Evolutionary conservation across 1,140 invertebrate species (phyloP).

Genomic region (Conus betulinus): DNA sequence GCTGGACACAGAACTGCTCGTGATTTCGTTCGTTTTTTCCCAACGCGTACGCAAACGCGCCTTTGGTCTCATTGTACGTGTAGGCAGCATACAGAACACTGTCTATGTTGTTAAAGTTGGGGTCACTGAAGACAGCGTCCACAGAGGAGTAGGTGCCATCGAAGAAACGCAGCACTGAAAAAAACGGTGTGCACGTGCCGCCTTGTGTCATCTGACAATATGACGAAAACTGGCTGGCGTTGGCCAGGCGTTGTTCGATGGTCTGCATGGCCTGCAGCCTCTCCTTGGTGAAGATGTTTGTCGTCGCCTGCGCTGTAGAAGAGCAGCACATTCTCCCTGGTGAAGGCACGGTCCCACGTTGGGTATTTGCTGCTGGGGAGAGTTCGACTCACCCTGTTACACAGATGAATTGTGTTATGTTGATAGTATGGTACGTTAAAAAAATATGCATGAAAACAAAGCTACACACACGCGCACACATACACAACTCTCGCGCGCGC

Average conservation of each 20-base stretch:
- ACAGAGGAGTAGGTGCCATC: conserved; percentile 47
- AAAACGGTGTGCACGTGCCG: conserved; percentile 33
- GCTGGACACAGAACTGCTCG: conserved; percentile 2
- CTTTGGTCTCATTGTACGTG: conserved; percentile 38
- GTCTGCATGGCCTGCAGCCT: conserved; percentile 41
- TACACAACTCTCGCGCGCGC: no score
- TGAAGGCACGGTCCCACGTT: conserved; percentile 3
- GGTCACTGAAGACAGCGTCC: conserved; percentile 47
- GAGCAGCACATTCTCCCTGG: background rate
- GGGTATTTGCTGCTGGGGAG: background rate
- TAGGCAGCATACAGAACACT: conserved; percentile 46
- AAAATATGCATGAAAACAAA: no score
- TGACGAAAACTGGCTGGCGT: conserved; percentile 32
- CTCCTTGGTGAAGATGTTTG: conserved; percentile 49
- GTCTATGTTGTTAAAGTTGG: conserved; percentile 49
- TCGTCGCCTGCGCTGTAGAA: conserved; percentile 36
- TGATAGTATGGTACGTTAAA: no score
- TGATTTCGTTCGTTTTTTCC: conserved; percentile 40
- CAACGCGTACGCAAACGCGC: conserved; percentile 26
- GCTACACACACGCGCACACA: no score
- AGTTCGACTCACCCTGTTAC: background rate
- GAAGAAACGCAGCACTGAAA: conserved; percentile 51
- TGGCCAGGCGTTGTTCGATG: conserved; percentile 44
- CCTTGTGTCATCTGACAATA: conserved; percentile 42
- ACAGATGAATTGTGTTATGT: no score